Conservation (phyloP, 2,888 invertebrate species). For the Seladonia tumulorum region DNA sequence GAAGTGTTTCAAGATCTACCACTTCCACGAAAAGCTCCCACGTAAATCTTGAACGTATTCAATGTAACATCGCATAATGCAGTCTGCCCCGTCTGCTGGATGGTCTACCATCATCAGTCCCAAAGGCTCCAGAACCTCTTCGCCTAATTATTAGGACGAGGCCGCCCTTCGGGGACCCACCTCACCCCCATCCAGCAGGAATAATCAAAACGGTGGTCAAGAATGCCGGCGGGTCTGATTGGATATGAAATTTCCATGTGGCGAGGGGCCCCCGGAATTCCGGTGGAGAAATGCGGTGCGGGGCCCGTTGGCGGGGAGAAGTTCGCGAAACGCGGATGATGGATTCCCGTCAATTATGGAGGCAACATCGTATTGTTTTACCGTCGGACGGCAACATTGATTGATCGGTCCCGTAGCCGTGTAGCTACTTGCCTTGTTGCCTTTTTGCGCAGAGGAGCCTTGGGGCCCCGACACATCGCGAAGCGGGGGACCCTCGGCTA, state of each 20-base stretch:
- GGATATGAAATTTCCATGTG: conserved; percentile 52
- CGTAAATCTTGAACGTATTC: too few species aligned
- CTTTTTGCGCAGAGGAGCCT: conserved; percentile 58
- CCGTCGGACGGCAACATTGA: conserved; percentile 83
- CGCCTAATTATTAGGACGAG: background rate
- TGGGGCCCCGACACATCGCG: conserved; percentile 45
- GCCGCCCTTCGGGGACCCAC: background rate
- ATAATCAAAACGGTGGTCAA: conserved; percentile 1
- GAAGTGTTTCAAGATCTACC: too few species aligned
- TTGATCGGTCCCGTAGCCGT: conserved; percentile 80
- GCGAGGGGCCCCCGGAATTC: conserved; percentile 46
- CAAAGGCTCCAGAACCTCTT: background rate
- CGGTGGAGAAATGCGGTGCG: conserved; percentile 30
- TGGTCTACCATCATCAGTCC: background rate
- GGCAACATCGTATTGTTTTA: conserved; percentile 84
- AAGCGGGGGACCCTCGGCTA: conserved; percentile 57
- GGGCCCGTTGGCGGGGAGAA: conserved; percentile 48
- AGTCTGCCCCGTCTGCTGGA: background rate
- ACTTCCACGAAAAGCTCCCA: too few species aligned
- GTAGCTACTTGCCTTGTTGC: conserved; percentile 79
- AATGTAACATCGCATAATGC: background rate
- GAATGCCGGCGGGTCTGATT: conserved; percentile 32
- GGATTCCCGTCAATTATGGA: conserved; percentile 84
- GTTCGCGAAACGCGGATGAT: conserved; percentile 82
- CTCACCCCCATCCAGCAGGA: background rate